Base-by-base conservation (phyloP, 2,113 vertebrate species). In the Phocoena sinus region DNA sequence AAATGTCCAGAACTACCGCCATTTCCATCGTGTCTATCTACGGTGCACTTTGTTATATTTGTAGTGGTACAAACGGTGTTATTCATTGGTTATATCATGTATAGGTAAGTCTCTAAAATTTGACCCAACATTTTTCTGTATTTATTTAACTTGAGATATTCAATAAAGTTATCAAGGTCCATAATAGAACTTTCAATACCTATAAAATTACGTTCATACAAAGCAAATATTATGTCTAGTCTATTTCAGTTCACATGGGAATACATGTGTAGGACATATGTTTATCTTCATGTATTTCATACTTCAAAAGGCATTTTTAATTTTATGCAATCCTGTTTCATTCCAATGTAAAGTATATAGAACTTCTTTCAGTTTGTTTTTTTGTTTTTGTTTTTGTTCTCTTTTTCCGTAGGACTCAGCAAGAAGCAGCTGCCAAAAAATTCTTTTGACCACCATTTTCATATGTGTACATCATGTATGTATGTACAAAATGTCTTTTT, bases 381-480 rank as follows among this genome's bases (percentile, higher is more conserved):
- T 53, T 17, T 53, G 13, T 53, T 53, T 53, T 53, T 5, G 15
- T 5, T 53, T 50, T 53, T 53, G 53, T 53, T 98, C 60, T 96
- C 67, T 97, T 95, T 77, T 79, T 88, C 94, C 94, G n/a, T 97
- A 99, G 99, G 98, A 99, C 98, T 99, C 99, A 99, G 97, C 99
- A 99, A 98, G 99, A 99, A 99, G 99, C 99, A 98, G 99, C 99
- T 80, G 99, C 99, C 73, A 99, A 99, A 98, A 99, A 99, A 98
- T 99, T 99, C 99, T 99, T 99, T 99, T 99, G 99, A 99, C 99
- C 98, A 98, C 94, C 85, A 14, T 94, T 98, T 98, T 97, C 97
- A 94, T 73, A 47, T 98, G 90, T 96, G 74, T 98, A 47, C 87
- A 71, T 98, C 91, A 94, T 90, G 97, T 98, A 90, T 97, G 97